Conservation (phyloP, 53 echinoderm and acorn worm genomes). For the Crossaster papposus region DNA sequence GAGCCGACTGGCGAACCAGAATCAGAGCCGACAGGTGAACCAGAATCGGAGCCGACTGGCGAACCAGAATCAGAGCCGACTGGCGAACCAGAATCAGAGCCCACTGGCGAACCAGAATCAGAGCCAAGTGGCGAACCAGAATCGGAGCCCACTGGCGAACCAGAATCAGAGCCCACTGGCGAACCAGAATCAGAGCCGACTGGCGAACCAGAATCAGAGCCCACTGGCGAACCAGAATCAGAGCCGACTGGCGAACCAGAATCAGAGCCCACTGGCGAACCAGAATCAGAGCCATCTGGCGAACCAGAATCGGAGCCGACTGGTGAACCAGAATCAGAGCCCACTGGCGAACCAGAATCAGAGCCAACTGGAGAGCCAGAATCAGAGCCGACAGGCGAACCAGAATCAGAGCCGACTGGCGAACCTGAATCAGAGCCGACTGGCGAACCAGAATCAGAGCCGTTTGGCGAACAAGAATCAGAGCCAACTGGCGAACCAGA, state of each 20-base stretch:
- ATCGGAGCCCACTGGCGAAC: constrained; percentile 23
- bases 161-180: constrained; percentile 37
- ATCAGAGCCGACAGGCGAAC: constrained; percentile 27
- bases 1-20: constrained; percentile 39
- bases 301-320: constrained; percentile 45
- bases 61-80: constrained; percentile 54
- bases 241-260: constrained; percentile 34
- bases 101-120: constrained; percentile 21
- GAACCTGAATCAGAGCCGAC: constrained; percentile 41
- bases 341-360: constrained; percentile 29
- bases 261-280: constrained; percentile 35
- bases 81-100: constrained; percentile 42
- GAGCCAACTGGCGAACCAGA: constrained; percentile 41
- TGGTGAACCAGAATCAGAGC: constrained; percentile 31
- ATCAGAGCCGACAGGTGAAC: constrained; percentile 37
- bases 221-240: constrained; percentile 33
- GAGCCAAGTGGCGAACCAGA: constrained; percentile 38
- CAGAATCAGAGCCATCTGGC: constrained; percentile 29
- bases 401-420: constrained; percentile 38
- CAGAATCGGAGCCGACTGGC: constrained; percentile 37
- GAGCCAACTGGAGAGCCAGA: constrained; percentile 39
- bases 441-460: constrained; percentile 45
- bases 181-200: constrained; percentile 51
- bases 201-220: constrained; percentile 47
- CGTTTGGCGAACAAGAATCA: constrained; percentile 25